Conservation (phyloP, 2,113 vertebrate species). For the Cepphus grylle region DNA sequence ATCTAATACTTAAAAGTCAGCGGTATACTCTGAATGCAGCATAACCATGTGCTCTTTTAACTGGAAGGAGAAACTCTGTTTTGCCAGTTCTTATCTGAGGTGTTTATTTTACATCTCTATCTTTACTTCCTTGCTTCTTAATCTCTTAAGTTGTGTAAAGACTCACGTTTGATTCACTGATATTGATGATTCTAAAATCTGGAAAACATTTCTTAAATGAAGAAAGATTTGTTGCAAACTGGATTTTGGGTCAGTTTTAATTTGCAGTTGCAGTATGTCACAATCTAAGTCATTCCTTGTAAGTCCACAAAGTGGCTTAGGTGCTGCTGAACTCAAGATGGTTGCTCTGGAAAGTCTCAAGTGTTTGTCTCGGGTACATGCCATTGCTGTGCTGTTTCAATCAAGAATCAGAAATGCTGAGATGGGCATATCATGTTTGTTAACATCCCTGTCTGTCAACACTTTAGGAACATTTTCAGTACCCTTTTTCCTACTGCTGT, state of each 20-base stretch:
- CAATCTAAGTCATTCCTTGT: neutral
- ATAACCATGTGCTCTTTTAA: neutral
- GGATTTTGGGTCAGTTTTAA: neutral
- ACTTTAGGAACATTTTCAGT: conserved; percentile 48
- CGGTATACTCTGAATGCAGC: neutral
- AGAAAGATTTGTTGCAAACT: neutral
- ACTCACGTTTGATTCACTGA: neutral
- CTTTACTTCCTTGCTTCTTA: neutral
- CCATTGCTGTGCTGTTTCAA: neutral
- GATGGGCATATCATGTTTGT: neutral
- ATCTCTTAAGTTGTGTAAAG: neutral
- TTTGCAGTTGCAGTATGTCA: neutral
- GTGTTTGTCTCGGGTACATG: neutral
- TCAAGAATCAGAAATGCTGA: neutral
- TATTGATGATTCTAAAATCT: neutral
- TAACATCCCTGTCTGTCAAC: conserved; percentile 59
- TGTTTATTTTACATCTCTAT: neutral
- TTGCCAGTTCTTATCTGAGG: neutral
- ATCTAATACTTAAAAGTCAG: neutral
- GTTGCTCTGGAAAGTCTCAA: neutral
- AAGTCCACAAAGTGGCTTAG: neutral
- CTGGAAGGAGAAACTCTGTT: neutral
- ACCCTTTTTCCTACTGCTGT: conserved; percentile 37
- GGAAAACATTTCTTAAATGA: neutral
- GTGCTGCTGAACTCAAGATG: neutral